Base-by-base conservation (phyloP, 1,140 invertebrate species). In the Procambarus virginalis region DNA sequence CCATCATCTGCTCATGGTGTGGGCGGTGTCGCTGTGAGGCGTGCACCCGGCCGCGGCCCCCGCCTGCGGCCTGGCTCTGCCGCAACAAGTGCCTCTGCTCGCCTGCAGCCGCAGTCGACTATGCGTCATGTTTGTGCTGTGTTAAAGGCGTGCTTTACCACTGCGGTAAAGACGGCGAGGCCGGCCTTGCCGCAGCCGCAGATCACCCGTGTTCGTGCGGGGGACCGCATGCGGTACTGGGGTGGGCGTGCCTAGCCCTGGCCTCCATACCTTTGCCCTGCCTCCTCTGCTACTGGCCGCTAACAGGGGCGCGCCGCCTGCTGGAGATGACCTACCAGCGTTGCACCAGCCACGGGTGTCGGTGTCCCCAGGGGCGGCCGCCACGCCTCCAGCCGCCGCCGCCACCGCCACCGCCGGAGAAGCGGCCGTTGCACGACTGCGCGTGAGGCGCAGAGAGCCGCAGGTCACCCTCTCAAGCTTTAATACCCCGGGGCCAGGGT, bases 71-170 rank as follows among this genome's bases (percentile, higher is more conserved):
- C 80, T 99, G 98, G 98, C 95, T 98, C 90, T 98, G 97, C 94
- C 96, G 97, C 94, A 95, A 97, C 93, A 96, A 96, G 93, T 98
- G 97, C 94, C 95, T 97, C 92, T 97, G 97, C 94, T 98, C 97
- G 92, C 96, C 97, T 78, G 96, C 98, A 93, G 96, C 97, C 87
- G 95, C 96, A 92, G 96, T 99, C 90, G 97, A 98, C 94, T 97
- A 97, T 93, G 96, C 96, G 81, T 97, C 97, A 88, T 99, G 98
- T 93, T 95, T 99, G 94, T 99, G 98, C 94, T 98, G 97, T 94
- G 97, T 98, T 92, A 98, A 98, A 93, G 97, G 96, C 73, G 93
- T 98, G 55, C 98, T 98, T 94, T 99, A 99, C 94, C 98, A 99
- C 93, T 98, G 97, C 94, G 96, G 96, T 90, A 96, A 96, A 93